Percentiles rank a stretch among this genome's conserved stretches.
These are phyloP conservation scores for Bolinopsis microptera DNA, from an alignment of 37 sponge, comb jelly and placozoan genomes.

Conservation along the genomic window DNA sequence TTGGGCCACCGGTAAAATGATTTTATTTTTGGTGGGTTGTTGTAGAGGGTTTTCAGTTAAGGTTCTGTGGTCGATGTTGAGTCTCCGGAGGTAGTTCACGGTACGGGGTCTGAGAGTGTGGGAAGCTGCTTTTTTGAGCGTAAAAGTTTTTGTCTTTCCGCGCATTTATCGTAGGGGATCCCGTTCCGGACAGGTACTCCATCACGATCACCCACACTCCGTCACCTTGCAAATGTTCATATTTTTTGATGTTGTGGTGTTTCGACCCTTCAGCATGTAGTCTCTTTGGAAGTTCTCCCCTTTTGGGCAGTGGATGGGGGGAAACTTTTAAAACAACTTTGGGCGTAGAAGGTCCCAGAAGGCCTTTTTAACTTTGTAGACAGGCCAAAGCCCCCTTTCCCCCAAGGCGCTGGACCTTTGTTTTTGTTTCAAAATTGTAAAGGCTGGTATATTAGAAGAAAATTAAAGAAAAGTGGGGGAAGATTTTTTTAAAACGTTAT, in stretches of 20 bases:
- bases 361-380: slow-evolving; percentile 38
- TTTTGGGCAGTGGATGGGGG: not conserved
- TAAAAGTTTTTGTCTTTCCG: slow-evolving; percentile 19
- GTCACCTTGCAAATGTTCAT: not conserved
- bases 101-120: slow-evolving; percentile 5
- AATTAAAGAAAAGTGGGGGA: too few species aligned
- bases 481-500: too few species aligned
- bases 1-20: slow-evolving; percentile 23
- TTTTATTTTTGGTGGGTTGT: not conserved
- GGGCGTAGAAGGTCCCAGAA: slow-evolving; percentile 7
- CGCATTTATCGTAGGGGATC: slow-evolving; percentile 48
- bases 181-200: slow-evolving; percentile 45
- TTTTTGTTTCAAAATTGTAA: too few species aligned
- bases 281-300: not conserved
- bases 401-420: slow-evolving; percentile 30
- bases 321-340: not conserved
- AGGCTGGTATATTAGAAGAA: too few species aligned
- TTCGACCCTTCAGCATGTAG: too few species aligned
- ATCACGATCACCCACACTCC: slow-evolving; percentile 24
- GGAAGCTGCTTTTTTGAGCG: slow-evolving; percentile 1
- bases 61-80: slow-evolving; percentile 25
- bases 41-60: slow-evolving; percentile 44
- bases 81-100: not conserved
- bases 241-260: slow-evolving; percentile 17
- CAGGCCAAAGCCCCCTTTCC: not conserved